Evolutionary conservation across 2,888 invertebrate genomes (phyloP), one percentile per base, ranked within the genome.

Genomic region (Pteria penguin): DNA sequence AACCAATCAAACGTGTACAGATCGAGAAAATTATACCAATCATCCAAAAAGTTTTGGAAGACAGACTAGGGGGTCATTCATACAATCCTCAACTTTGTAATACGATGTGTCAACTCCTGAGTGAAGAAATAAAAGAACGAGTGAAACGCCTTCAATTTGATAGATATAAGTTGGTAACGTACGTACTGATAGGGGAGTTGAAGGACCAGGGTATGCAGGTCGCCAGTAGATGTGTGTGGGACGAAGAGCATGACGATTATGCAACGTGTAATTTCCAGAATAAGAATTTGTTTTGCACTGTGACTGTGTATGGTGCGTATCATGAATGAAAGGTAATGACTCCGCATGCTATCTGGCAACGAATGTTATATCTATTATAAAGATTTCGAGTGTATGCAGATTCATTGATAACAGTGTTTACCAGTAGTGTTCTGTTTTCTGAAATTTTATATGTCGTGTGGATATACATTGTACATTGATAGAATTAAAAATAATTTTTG

Each of bases 51-150:
- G 76, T 83, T 22, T 52, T 88, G 52, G 80, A 85, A 0, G 79
- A 80, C 11, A 74, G 80, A 61, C 76, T 87, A n/a, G 72, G 65
- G 4, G 82, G 76, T 4, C 82, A 81, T 55, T 79, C 75, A 60
- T 89, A 89, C 74, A 82, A 83, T 29, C 79, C 87, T 4, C 84
- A 86, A 65, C 71, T 83, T 36, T 82, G 82, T 69, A 72, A 86
- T 26, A 84, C 81, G 57, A 76, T 88, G 65, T 82, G 80, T 52
- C 84, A 84, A 74, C 66, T 82, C 11, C 68, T 89, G 8, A 81
- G 82, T 24, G 87, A 87, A 33, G 88, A 88, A 55, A 85, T 88
- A 18, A 88, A 88, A 70, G 84, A 87, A 8, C 80, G 79, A 61
- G 85, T 88, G 18, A 88, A 88, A 72, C 45, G 54, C 14, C 65